Conservation (phyloP, 2,113 vertebrate genomes). For the Plecturocebus donacophilus region DNA sequence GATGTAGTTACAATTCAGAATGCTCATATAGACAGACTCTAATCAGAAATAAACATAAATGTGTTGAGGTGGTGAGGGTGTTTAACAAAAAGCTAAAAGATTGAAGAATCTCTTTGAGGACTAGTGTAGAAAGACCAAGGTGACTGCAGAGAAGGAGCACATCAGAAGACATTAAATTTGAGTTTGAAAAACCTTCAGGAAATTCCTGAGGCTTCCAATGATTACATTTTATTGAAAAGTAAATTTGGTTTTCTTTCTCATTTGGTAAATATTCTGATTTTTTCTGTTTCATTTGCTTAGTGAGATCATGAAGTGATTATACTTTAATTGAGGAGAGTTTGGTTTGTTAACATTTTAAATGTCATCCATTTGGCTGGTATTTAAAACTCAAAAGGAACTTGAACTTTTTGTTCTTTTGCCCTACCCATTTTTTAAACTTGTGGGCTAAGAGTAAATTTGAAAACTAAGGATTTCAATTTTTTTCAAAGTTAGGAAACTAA, state of each 20-base stretch:
- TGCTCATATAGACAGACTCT: background rate
- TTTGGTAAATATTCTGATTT: slow-evolving; percentile 4
- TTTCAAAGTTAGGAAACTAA: slow-evolving; percentile 32
- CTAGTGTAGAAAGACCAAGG: background rate
- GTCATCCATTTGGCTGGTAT: background rate
- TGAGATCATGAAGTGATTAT: background rate
- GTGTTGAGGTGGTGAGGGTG: background rate
- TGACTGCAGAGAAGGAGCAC: background rate
- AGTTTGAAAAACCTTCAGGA: background rate
- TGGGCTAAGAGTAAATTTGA: background rate
- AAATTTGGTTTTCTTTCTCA: background rate
- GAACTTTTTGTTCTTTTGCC: background rate
- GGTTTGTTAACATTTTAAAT: slow-evolving; percentile 42
- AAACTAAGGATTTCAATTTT: background rate
- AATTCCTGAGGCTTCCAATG: background rate
- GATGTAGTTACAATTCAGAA: background rate
- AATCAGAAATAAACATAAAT: background rate
- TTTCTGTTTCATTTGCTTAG: slow-evolving; percentile 40
- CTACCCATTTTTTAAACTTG: background rate
- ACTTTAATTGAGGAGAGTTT: slow-evolving; percentile 16
- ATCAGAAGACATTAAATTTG: background rate
- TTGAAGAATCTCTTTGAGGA: background rate
- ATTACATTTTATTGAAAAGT: background rate
- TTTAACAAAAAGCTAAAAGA: background rate
- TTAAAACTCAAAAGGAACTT: background rate